phyloP scores from a whole-genome alignment of 1,140 invertebrate genomes.

The Pachypsylla venusta region DNA sequence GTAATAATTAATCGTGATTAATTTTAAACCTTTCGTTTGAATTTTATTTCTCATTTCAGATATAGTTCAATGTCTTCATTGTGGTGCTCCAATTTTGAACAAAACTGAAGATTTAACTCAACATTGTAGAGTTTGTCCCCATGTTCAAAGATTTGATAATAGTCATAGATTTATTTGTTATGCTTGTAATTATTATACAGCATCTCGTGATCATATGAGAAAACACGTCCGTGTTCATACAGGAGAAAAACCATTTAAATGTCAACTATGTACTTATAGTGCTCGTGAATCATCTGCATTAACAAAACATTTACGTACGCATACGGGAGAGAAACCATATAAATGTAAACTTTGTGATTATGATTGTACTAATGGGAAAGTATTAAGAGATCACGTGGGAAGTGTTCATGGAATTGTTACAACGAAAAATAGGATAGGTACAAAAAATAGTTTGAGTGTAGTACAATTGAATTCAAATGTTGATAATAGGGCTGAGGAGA shows the following conservation, averaged over 20 bases:
- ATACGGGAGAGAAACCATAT: conserved; percentile 20
- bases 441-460: too few relatives aligned
- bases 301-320: conserved; percentile 21
- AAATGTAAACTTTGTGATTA: conserved; percentile 11
- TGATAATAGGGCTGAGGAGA: too few relatives aligned
- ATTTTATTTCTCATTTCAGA: not conserved
- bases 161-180: not conserved
- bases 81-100: not conserved
- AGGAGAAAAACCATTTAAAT: conserved; percentile 6
- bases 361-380: not conserved
- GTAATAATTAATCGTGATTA: not conserved
- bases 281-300: conserved; percentile 13
- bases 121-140: not conserved
- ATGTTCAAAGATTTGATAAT: not conserved
- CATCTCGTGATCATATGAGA: conserved; percentile 8
- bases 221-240: not conserved
- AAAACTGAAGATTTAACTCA: conserved; percentile 1
- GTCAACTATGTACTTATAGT: not conserved
- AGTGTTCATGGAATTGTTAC: not conserved
- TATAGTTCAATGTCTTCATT: not conserved
- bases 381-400: not conserved
- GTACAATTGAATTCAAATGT: too few relatives aligned
- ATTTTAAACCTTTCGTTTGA: not conserved
- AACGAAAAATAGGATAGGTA: too few relatives aligned
- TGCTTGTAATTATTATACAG: not conserved